Conservation (phyloP, 1,140 invertebrate genomes). For the Parapsyche elsis region DNA sequence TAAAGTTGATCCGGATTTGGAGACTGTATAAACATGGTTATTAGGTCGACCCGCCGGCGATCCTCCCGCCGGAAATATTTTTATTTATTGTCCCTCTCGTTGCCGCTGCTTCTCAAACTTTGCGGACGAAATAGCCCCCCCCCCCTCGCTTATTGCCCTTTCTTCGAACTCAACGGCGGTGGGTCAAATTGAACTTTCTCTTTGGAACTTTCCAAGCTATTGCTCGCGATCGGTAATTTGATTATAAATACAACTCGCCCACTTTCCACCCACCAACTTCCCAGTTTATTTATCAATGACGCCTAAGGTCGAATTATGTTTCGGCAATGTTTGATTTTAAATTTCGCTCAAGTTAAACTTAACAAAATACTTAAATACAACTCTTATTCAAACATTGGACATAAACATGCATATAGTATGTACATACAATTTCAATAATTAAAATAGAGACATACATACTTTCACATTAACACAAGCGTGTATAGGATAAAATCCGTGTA, state of each 20-base stretch:
- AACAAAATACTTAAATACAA: too few species aligned
- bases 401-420: too few species aligned
- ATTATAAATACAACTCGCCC: not conserved
- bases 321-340: not conserved
- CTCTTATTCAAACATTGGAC: too few species aligned
- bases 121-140: not conserved
- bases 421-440: too few species aligned
- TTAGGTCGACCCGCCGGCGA: conserved; percentile 39
- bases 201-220: not conserved
- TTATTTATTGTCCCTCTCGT: conserved; percentile 32
- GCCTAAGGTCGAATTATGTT: not conserved
- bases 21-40: conserved; percentile 45
- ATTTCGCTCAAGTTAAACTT: too few species aligned
- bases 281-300: not conserved
- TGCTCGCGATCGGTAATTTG: not conserved
- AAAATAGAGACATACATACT: too few species aligned
- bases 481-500: not conserved
- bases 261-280: not conserved
- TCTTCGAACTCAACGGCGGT: not conserved
- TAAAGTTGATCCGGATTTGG: conserved; percentile 44
- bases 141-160: not conserved
- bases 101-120: not conserved
- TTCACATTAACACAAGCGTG: too few species aligned
- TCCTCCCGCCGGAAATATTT: conserved; percentile 33
- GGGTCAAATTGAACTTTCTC: not conserved